These are phyloP conservation scores for Grantiella picta DNA, from an alignment of 2,113 vertebrate genomes.

Conservation along the genomic window DNA sequence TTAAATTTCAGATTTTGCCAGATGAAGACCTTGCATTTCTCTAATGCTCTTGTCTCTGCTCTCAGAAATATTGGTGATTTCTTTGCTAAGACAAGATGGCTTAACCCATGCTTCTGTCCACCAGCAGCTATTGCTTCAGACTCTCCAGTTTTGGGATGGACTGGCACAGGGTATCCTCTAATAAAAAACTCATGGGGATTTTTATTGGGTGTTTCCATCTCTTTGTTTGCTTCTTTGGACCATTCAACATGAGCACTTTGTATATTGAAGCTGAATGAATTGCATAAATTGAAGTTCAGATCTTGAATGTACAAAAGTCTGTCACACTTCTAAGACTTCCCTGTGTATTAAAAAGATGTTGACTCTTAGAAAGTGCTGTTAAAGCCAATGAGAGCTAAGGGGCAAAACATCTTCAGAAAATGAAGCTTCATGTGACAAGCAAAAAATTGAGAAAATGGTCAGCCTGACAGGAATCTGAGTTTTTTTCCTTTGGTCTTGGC, in stretches of 20 bases:
- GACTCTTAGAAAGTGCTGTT: not conserved
- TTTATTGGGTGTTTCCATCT: not conserved
- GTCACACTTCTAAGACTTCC: not conserved
- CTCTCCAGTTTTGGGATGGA: not conserved
- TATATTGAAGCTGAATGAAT: not conserved
- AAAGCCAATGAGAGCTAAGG: not conserved
- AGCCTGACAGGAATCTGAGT: not conserved
- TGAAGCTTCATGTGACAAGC: not conserved
- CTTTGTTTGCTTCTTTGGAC: not conserved
- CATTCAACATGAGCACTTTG: not conserved
- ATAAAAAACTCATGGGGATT: not conserved
- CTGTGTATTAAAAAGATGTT: not conserved
- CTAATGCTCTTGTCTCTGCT: not conserved
- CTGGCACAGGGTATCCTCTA: not conserved
- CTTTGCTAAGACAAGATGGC: not conserved
- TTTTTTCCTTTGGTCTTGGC: not conserved
- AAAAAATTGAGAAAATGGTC: not conserved
- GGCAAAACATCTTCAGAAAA: not conserved
- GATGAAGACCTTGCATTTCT: not conserved
- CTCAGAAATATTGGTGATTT: not conserved
- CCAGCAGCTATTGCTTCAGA: not conserved
- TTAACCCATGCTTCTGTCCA: not conserved
- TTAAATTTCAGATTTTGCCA: not conserved
- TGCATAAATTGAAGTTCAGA: not conserved
- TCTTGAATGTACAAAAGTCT: not conserved